Conservation (phyloP, 2,888 invertebrate genomes). For the Podabrus alpinus region DNA sequence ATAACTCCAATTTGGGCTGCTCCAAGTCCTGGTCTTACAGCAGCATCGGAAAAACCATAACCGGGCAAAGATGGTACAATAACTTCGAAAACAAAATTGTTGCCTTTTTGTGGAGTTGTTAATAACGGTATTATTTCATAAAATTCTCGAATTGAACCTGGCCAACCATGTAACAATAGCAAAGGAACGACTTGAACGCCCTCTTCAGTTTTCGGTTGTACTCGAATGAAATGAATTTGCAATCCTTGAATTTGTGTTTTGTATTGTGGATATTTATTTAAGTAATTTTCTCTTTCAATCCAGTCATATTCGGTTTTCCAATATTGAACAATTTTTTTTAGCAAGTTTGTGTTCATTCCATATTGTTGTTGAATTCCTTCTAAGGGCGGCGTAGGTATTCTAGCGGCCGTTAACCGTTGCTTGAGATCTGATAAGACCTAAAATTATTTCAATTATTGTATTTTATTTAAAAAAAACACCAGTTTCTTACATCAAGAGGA, state of each 20-base stretch:
- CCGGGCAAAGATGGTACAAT: conserved; percentile 61
- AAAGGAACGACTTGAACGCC: conserved; percentile 59
- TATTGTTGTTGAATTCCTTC: conserved; percentile 74
- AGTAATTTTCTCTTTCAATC: conserved; percentile 61
- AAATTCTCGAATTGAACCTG: conserved; percentile 83
- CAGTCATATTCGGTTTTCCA: conserved; percentile 77
- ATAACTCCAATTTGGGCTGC: conserved; percentile 62
- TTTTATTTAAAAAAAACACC: neutral
- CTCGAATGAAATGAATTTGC: conserved; percentile 70
- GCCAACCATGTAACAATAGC: conserved; percentile 86
- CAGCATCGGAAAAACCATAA: conserved; percentile 55
- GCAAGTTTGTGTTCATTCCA: conserved; percentile 73
- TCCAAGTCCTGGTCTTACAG: conserved; percentile 66
- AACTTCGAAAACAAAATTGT: conserved; percentile 68
- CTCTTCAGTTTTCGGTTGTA: conserved; percentile 57
- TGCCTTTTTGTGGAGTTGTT: conserved; percentile 55
- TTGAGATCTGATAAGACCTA: conserved; percentile 58
- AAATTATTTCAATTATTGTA: neutral
- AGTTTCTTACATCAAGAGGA: conserved; percentile 60
- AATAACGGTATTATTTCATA: conserved; percentile 72
- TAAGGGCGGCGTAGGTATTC: conserved; percentile 57
- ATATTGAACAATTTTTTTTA: conserved; percentile 70
- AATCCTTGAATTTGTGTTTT: conserved; percentile 72
- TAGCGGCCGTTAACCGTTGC: conserved; percentile 59
- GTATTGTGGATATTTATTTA: conserved; percentile 72